Evolutionary conservation across 2,113 vertebrate genomes (phyloP).

Genomic region (Oceanodroma tethys): DNA sequence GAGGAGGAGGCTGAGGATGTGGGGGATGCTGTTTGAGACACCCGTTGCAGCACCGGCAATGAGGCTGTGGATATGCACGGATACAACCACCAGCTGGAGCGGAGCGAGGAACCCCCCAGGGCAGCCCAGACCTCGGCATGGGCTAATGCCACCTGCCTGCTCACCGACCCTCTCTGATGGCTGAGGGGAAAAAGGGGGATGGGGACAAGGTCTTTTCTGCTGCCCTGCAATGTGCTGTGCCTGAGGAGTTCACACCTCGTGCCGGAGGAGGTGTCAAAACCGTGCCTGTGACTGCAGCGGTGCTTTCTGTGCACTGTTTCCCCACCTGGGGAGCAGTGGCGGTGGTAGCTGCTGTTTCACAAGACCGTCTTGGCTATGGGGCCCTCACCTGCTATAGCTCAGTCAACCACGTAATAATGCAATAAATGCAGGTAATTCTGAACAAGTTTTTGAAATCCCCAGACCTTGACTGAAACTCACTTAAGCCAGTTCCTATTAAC

Average conservation of each 20-base stretch:
- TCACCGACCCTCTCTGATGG: background rate
- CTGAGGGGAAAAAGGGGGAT: background rate
- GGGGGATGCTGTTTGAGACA: background rate
- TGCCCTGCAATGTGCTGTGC: background rate
- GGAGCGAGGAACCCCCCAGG: fast-evolving
- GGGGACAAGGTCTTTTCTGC: fast-evolving
- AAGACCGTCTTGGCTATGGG: background rate
- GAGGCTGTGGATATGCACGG: fast-evolving
- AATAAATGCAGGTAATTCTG: background rate
- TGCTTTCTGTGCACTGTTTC: fast-evolving
- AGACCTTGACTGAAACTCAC: background rate
- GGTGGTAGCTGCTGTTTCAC: background rate
- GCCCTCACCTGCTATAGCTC: background rate
- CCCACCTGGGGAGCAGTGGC: background rate
- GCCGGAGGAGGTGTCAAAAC: background rate
- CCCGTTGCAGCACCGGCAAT: fast-evolving
- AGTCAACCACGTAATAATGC: fast-evolving
- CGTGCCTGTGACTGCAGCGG: fast-evolving
- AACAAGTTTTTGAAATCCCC: background rate
- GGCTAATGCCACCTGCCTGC: background rate
- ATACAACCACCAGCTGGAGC: background rate
- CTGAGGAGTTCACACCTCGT: fast-evolving
- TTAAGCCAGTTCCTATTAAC: background rate
- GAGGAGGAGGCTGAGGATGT: background rate
- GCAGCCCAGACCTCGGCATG: background rate